Evolutionary conservation across 2,797 vertebrate species (phyloP), one percentile per base, ranked within the genome.

Genomic region (Clarias fuscus): DNA sequence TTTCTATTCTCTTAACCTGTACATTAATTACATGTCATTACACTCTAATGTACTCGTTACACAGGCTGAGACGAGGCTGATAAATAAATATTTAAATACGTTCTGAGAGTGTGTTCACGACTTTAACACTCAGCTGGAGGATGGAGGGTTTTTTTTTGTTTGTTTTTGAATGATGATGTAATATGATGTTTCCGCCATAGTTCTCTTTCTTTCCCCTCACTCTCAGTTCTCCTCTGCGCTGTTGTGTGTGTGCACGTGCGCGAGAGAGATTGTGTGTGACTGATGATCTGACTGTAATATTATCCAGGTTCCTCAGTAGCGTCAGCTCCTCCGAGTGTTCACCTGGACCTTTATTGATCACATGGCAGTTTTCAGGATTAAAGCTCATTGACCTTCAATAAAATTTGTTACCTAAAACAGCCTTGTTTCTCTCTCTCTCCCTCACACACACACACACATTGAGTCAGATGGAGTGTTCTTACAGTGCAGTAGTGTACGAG

Each of bases 311-410:
- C 43, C 6, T 70, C 37, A 64, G 70, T 56, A 71, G 58, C 59
- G 33, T 33, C 33, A 33, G 33, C 2, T 33, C 33, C 33, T 33
- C 33, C 33, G 15, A 61, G 8, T 14, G 18, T 70, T 70, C 72
- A 15, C 24, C 37, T 20, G 68, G 3, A 92, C 93, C 93, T 92
- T 93, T 92, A 93, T 92, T 92, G 90, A 91, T 92, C 80, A 75
- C 85, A 82, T 88, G 86, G 79, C 80, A 80, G 78, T 88, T 82
- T 33, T 95, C 13, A 43, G 40, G 37, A 43, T 72, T 75, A 94
- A 89, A 92, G 90, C 93, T 93, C 93, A 93, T 93, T 94, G 95
- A 95, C 94, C 92, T 94, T 94, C 93, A 96, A 95, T 96, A 95
- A 96, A 95, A 92, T 93, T 93, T 94, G 79, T 86, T 89, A 90